Base-by-base conservation (phyloP, 2,888 invertebrate species). In the Vandiemenella viatica region DNA sequence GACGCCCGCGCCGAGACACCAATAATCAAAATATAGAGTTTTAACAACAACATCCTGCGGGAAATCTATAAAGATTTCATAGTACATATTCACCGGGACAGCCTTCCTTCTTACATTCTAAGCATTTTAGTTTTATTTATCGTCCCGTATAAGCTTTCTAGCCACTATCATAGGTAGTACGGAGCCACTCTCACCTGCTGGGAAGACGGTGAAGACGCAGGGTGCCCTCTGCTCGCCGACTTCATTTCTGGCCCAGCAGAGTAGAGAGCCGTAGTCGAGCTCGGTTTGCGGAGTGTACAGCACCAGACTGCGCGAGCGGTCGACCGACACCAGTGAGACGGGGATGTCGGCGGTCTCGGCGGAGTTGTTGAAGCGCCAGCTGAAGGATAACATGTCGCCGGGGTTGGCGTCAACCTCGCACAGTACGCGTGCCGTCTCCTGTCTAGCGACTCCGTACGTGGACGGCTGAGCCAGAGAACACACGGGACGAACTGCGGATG, bases 291-390 rank as follows among this genome's bases (percentile, higher is more conserved):
- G 83, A 43, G 77, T 80, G 62, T 82, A 83, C 51, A 74, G 73
- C 45, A 78, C 77, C 17, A 75, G 70, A 59, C 83, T 82, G 22
- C 76, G 71, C 7, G 76, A 70, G 32, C 73, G 72, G 57, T 81
- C 80, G 45, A 72, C 73, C 51, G 71, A 70, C 54, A 79, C 71
- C 56, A 74, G 72, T 48, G 74, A 75, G 53, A 75, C 73, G 13
- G 79, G 74, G 58, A 83, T 77, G 65, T 83, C 81, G 54, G 79
- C 70, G 21, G 76, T 73, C 58, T 82, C 82, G 56, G 76, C 75
- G 38, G 79, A 76, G 63, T 80, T 81, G 70, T 85, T 85, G 68
- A 85, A 82, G 66, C 78, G 80, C 83, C 83, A 83, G 51, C 73
- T 71, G 66, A 81, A 83, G 56, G 70, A 71, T 32, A 80, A 72